These are phyloP conservation scores for Acanthopleura granulata DNA, from an alignment of 2,888 invertebrate species.

Conservation along the genomic window DNA sequence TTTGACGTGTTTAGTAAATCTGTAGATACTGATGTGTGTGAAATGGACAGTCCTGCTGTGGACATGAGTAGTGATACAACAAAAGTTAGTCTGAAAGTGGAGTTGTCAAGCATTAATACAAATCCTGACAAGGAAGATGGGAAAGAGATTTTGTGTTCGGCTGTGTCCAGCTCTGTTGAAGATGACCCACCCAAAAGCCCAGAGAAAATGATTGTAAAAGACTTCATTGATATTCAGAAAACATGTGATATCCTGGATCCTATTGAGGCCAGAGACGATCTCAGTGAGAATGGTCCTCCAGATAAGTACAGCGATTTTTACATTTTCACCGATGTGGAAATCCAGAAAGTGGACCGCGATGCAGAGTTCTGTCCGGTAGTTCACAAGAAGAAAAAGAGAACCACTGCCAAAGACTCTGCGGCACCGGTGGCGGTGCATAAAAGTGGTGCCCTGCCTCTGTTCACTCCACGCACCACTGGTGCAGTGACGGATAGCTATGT, in stretches of 20 bases:
- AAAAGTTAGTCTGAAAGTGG: not conserved
- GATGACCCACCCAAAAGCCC: no score
- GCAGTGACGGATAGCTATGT: not conserved
- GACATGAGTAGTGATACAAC: not conserved
- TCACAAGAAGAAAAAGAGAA: conserved; percentile 50
- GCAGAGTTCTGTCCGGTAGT: conserved; percentile 51
- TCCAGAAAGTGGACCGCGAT: conserved; percentile 35
- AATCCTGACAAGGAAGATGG: not conserved
- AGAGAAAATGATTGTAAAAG: not conserved
- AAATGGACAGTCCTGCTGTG: not conserved
- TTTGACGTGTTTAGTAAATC: not conserved
- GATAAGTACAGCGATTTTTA: conserved; percentile 28
- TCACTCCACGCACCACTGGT: not conserved
- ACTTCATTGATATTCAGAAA: not conserved
- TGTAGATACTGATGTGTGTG: not conserved
- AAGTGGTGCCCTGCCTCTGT: not conserved
- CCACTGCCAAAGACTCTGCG: conserved; percentile 12
- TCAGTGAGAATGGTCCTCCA: not conserved
- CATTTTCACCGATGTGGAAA: conserved; percentile 55
- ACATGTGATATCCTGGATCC: not conserved
- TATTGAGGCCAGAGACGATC: not conserved
- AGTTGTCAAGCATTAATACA: not conserved
- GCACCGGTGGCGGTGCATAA: not conserved
- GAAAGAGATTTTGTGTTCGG: not conserved
- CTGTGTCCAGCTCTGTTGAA: not conserved